These are phyloP conservation scores for Enteromius unitaeniatus DNA, from an alignment of 2,797 vertebrate genomes.

Conservation along the genomic window DNA sequence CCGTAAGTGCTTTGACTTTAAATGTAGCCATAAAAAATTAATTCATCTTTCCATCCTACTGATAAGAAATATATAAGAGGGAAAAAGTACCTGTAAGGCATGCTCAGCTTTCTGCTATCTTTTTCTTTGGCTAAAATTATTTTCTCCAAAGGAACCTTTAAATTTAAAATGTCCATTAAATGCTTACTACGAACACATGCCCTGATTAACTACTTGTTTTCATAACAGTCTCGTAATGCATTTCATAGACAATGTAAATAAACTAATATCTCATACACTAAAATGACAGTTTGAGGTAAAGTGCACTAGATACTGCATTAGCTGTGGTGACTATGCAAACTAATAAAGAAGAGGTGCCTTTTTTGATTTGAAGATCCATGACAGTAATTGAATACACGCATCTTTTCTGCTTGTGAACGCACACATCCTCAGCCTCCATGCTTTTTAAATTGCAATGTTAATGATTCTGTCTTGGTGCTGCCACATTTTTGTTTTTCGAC, in stretches of 20 bases:
- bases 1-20: conserved; percentile 1
- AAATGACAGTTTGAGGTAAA: conserved; percentile 43
- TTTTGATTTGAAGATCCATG: conserved; percentile 45
- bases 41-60: conserved; percentile 9
- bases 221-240: conserved; percentile 28
- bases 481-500: not conserved
- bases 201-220: conserved; percentile 34
- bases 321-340: conserved; percentile 44
- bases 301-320: conserved; percentile 47
- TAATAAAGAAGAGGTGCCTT: conserved; percentile 39
- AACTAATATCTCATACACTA: conserved; percentile 32
- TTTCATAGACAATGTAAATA: conserved; percentile 22
- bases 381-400: conserved; percentile 39
- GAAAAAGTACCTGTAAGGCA: conserved; percentile 40
- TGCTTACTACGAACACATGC: conserved; percentile 20
- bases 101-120: conserved; percentile 45
- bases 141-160: conserved; percentile 7
- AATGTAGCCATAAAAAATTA: conserved; percentile 40
- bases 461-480: not conserved
- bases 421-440: conserved; percentile 19
- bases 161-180: conserved; percentile 29
- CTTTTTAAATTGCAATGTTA: not conserved
- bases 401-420: conserved; percentile 5
- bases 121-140: conserved; percentile 51
- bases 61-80: conserved; percentile 39